A percentile compares a stretch with the other conserved stretches of the same genome.
phyloP scores from a whole-genome alignment of 2,797 vertebrate species.

The Brachymystax lenok region DNA sequence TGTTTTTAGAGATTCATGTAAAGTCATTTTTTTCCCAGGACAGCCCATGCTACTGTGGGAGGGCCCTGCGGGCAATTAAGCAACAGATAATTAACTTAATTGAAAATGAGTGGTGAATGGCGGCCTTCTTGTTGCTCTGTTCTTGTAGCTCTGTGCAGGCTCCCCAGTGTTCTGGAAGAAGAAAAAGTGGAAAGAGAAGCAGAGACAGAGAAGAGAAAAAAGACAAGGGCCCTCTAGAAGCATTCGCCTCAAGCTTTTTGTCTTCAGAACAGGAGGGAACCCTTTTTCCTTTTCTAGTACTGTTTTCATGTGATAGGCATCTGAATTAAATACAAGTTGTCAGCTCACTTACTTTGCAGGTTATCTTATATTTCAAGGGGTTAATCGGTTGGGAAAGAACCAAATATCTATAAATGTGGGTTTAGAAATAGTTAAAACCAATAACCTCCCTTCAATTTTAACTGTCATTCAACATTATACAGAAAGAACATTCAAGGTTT shows the following conservation, averaged over 20 bases:
- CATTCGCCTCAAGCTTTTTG: not conserved
- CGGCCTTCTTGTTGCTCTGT: constrained; percentile 47
- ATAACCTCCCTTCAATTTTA: not conserved
- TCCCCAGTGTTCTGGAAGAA: not conserved
- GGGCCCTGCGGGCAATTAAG: constrained; percentile 61
- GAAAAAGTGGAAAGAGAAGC: not conserved
- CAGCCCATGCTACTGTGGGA: constrained; percentile 41
- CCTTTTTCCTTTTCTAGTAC: not conserved
- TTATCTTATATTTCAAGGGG: not conserved
- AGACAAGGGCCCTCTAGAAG: not conserved
- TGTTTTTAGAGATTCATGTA: constrained; percentile 45
- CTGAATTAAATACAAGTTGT: no score
- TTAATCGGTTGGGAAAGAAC: not conserved
- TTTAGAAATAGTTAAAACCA: not conserved
- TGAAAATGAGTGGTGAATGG: constrained; percentile 60
- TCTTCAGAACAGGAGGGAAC: not conserved
- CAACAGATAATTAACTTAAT: constrained; percentile 73
- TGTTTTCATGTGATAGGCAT: not conserved
- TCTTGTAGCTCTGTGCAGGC: constrained; percentile 28
- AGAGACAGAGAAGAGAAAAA: not conserved
- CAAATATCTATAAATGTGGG: not conserved
- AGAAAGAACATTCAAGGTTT: not conserved
- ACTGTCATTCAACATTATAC: not conserved
- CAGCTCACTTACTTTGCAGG: not conserved
- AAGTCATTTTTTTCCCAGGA: constrained; percentile 46